Percentiles rank a stretch among this genome's conserved stretches.
phyloP scores from a whole-genome alignment of 2,797 vertebrate genomes.

The Tarsius wallacei region DNA sequence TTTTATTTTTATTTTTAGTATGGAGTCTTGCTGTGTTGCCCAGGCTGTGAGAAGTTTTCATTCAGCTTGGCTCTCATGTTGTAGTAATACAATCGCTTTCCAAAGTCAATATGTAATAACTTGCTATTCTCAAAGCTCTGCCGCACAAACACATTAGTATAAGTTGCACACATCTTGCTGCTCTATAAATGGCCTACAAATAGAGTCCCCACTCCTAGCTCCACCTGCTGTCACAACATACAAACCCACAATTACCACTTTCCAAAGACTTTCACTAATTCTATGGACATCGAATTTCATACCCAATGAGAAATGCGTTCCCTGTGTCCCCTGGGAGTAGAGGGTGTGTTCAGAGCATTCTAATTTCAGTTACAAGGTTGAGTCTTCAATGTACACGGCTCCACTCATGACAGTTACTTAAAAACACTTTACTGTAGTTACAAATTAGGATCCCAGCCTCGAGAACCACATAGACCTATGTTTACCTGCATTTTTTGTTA shows the following conservation, averaged over 20 bases:
- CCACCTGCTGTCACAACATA: constrained; percentile 87
- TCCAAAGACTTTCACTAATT: constrained; percentile 7
- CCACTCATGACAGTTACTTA: not conserved
- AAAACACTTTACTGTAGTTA: not conserved
- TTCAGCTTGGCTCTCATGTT: not conserved
- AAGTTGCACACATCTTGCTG: not conserved
- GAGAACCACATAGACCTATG: not conserved
- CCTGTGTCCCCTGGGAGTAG: not conserved
- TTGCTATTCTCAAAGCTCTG: not conserved
- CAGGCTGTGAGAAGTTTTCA: not conserved
- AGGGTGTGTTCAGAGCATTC: constrained; percentile 55
- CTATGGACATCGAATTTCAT: constrained; percentile 1
- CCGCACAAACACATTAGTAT: not conserved
- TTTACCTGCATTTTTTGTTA: not conserved
- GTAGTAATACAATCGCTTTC: not conserved
- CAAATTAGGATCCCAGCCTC: not conserved
- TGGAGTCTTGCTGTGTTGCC: too few relatives aligned
- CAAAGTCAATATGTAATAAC: not conserved
- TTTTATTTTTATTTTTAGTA: too few relatives aligned
- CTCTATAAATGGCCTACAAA: constrained; percentile 78
- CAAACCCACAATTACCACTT: constrained; percentile 65
- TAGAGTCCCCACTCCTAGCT: constrained; percentile 82
- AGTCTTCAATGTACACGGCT: not conserved
- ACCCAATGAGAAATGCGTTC: constrained; percentile 27
- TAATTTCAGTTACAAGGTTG: not conserved